Percentiles rank a stretch among this genome's conserved stretches.
Evolutionary conservation across 2,888 invertebrate genomes (phyloP).

Genomic region (Rhaphigaster nebulosa): DNA sequence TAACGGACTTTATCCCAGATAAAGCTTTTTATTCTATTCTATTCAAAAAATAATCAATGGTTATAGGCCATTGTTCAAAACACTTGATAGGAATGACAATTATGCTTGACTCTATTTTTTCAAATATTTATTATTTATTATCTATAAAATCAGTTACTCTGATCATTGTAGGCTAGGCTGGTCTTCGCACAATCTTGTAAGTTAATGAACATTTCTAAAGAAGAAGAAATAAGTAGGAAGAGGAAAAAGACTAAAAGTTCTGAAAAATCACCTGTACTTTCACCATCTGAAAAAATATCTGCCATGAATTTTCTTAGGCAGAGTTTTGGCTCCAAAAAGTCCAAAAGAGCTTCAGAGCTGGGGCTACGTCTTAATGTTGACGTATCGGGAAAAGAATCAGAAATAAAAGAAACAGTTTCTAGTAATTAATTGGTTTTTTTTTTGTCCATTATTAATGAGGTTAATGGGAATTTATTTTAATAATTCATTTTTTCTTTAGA

Average conservation of each 20-base stretch:
- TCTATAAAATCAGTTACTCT: background rate
- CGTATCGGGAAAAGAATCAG: conserved; percentile 2
- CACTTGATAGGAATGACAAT: background rate
- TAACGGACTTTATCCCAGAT: too few species aligned
- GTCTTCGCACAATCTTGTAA: background rate
- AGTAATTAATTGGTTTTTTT: conserved; percentile 9
- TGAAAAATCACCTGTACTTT: background rate
- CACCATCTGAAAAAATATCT: background rate
- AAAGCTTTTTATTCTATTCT: too few species aligned
- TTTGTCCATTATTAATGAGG: background rate
- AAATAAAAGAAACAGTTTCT: conserved; percentile 54
- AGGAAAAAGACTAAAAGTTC: background rate
- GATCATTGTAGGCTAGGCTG: conserved; percentile 22
- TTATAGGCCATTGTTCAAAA: background rate
- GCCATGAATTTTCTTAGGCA: conserved; percentile 18
- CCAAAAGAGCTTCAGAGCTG: conserved; percentile 50
- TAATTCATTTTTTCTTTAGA: conserved; percentile 43
- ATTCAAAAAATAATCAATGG: background rate
- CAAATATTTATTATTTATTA: background rate
- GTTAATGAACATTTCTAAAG: background rate
- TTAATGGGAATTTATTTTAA: background rate
- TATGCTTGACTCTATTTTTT: background rate
- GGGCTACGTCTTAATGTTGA: background rate
- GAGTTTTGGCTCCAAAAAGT: conserved; percentile 57
- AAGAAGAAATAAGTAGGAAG: conserved; percentile 27